Percentiles rank a stretch among this genome's conserved stretches.
phyloP scores from a whole-genome alignment of 2,888 invertebrate species.

The Pachymerium ferrugineum region DNA sequence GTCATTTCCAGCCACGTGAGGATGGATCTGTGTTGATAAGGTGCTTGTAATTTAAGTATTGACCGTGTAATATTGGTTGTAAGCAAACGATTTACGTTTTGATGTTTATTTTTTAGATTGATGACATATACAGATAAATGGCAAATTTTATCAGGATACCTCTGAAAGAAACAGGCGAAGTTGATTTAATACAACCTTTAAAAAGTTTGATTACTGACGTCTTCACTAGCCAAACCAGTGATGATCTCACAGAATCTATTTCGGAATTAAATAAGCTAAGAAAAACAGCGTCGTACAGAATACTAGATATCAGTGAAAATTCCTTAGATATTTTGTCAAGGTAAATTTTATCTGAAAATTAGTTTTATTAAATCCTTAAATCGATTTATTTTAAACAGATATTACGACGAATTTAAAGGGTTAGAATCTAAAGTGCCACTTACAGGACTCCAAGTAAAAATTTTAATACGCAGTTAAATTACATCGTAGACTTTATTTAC shows the following conservation, averaged over 20 bases:
- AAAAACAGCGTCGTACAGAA: slow-evolving; percentile 81
- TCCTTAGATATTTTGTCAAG: slow-evolving; percentile 88
- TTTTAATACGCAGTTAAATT: not conserved
- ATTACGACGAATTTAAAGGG: slow-evolving; percentile 90
- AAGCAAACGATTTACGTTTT: too few species aligned
- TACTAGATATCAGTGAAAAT: slow-evolving; percentile 86
- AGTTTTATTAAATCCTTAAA: too few species aligned
- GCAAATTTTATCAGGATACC: slow-evolving; percentile 78
- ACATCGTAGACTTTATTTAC: not conserved
- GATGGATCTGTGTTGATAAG: too few species aligned
- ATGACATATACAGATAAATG: too few species aligned
- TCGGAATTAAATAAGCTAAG: slow-evolving; percentile 64
- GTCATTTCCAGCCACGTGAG: too few species aligned
- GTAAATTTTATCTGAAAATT: too few species aligned
- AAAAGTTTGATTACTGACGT: slow-evolving; percentile 85
- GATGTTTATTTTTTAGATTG: too few species aligned
- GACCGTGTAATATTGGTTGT: too few species aligned
- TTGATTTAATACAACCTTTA: slow-evolving; percentile 87
- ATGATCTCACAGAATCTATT: slow-evolving; percentile 39
- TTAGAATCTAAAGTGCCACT: slow-evolving; percentile 91
- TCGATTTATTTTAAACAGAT: slow-evolving; percentile 66
- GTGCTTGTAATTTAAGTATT: too few species aligned
- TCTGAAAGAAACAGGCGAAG: slow-evolving; percentile 88
- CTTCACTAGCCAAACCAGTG: slow-evolving; percentile 65
- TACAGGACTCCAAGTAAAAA: slow-evolving; percentile 64